Conservation (phyloP, 2,888 invertebrate genomes). For the Thymelicus sylvestris region DNA sequence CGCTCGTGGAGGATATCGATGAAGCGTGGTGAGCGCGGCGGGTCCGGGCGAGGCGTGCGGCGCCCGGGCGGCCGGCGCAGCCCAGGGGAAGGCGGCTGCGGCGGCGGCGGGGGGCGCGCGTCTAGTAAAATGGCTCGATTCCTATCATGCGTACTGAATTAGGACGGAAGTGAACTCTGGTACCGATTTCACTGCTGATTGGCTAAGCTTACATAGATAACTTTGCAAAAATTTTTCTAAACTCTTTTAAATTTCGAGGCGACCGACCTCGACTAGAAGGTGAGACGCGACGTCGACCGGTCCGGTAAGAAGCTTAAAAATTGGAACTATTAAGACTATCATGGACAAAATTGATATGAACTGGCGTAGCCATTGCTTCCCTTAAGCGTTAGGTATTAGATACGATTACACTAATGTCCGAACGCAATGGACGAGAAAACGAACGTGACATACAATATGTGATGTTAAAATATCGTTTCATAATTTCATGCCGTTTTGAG, state of each 20-base stretch:
- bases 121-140: slow-evolving; percentile 85
- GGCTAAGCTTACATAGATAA: slow-evolving; percentile 82
- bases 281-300: slow-evolving; percentile 68
- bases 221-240: slow-evolving; percentile 79
- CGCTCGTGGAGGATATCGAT: slow-evolving; percentile 55
- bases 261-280: slow-evolving; percentile 66
- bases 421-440: slow-evolving; percentile 66
- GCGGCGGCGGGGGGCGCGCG: slow-evolving; percentile 78
- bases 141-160: slow-evolving; percentile 83
- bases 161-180: slow-evolving; percentile 85
- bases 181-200: slow-evolving; percentile 83
- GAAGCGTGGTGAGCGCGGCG: slow-evolving; percentile 41
- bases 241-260: slow-evolving; percentile 67
- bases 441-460: slow-evolving; percentile 54
- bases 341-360: slow-evolving; percentile 84
- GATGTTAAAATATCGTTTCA: slow-evolving; percentile 51
- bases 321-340: slow-evolving; percentile 82
- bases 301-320: slow-evolving; percentile 80
- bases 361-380: slow-evolving; percentile 80
- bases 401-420: slow-evolving; percentile 75
- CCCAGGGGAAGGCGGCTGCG: slow-evolving; percentile 79
- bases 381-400: slow-evolving; percentile 74
- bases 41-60: slow-evolving; percentile 49
- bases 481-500: slow-evolving; percentile 52
- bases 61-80: slow-evolving; percentile 68